A percentile compares a stretch with the other conserved stretches of the same genome.
Conservation (phyloP, 2,888 invertebrate species). For the Aleiodes testaceus region DNA sequence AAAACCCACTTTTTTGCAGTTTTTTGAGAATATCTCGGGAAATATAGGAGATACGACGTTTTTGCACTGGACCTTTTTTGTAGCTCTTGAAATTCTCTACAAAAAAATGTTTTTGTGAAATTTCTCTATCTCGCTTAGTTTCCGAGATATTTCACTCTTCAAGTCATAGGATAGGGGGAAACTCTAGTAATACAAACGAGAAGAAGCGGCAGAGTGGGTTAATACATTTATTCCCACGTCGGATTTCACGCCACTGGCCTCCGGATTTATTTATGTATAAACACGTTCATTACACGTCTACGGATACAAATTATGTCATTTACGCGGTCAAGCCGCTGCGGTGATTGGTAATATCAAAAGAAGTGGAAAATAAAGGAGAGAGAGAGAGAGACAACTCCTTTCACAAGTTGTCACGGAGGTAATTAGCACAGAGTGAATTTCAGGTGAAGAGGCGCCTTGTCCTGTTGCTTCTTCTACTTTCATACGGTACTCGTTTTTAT, state of each 20-base stretch:
- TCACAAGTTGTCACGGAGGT: slow-evolving; percentile 2
- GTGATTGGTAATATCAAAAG: slow-evolving; percentile 30
- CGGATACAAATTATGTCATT: slow-evolving; percentile 30
- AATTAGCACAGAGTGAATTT: slow-evolving; percentile 30
- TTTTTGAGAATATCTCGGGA: too few species aligned
- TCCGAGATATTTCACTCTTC: too few species aligned
- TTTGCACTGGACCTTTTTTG: too few species aligned
- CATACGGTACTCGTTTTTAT: neutral
- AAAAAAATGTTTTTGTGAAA: too few species aligned
- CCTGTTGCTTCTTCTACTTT: neutral
- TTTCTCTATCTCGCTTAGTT: too few species aligned
- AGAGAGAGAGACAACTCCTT: slow-evolving; percentile 19
- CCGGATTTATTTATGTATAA: slow-evolving; percentile 57
- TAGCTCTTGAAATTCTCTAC: too few species aligned
- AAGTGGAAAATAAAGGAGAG: slow-evolving; percentile 11
- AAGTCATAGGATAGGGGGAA: slow-evolving; percentile 30
- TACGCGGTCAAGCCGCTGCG: slow-evolving; percentile 27
- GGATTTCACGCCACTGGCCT: slow-evolving; percentile 58
- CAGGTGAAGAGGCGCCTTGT: neutral
- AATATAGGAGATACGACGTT: too few species aligned
- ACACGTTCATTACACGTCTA: slow-evolving; percentile 41
- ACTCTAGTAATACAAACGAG: slow-evolving; percentile 11
- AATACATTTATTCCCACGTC: slow-evolving; percentile 43
- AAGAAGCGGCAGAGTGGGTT: slow-evolving; percentile 10
- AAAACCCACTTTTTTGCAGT: too few species aligned